Evolutionary conservation across 2,797 vertebrate genomes (phyloP).

Genomic region (Anabacerthia variegaticeps): DNA sequence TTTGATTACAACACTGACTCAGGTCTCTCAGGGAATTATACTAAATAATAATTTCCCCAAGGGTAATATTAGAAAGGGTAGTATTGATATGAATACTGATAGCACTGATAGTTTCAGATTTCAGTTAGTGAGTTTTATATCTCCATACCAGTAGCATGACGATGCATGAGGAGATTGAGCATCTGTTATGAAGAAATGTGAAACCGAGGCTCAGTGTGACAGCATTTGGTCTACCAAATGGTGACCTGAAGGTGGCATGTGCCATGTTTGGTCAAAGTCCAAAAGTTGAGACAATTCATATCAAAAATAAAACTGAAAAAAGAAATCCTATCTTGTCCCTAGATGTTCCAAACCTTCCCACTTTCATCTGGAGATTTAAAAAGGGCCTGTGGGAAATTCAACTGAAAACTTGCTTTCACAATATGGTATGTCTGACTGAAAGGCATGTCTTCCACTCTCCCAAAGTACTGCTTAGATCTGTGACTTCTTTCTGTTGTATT

Average conservation of each 20-base stretch:
- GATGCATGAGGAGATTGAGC: background rate
- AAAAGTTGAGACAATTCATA: background rate
- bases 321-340: background rate
- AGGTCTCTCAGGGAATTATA: background rate
- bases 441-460: background rate
- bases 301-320: background rate
- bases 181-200: background rate
- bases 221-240: background rate
- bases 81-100: background rate
- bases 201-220: background rate
- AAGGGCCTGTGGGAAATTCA: background rate
- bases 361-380: background rate
- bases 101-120: background rate
- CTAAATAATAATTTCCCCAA: background rate
- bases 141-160: background rate
- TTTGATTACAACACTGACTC: background rate
- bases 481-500: background rate
- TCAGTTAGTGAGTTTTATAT: background rate
- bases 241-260: background rate
- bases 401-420: background rate
- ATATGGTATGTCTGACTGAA: background rate
- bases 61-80: background rate
- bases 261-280: background rate
- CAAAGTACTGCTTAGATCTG: background rate
- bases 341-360: background rate